Evolutionary conservation across 2,888 invertebrate species (phyloP).

Genomic region (Neoaliturus tenellus): DNA sequence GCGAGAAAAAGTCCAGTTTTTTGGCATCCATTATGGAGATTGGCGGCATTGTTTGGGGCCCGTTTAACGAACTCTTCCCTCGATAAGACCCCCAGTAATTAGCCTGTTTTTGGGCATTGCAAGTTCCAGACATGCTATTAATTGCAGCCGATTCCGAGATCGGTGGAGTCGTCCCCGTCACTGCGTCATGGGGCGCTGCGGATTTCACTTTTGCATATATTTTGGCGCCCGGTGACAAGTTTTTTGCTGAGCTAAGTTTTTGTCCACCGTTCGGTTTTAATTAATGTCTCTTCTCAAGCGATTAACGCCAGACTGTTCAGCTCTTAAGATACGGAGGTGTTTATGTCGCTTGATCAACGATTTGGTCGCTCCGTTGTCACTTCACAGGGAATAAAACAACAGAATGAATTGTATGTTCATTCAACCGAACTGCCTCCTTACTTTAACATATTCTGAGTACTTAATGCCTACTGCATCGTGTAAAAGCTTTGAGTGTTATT

Average conservation of each 20-base stretch:
- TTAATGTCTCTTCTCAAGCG: neutral
- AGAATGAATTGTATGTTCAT: neutral
- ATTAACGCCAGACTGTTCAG: conserved; percentile 16
- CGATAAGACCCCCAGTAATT: conserved; percentile 31
- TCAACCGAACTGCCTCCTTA: too few species aligned
- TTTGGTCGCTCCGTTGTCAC: neutral
- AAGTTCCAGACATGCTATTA: conserved; percentile 28
- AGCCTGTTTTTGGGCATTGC: conserved; percentile 44
- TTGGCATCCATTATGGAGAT: conserved; percentile 40
- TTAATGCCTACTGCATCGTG: too few species aligned
- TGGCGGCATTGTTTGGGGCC: conserved; percentile 37
- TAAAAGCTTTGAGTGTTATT: too few species aligned
- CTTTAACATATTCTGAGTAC: too few species aligned
- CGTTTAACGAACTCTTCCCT: conserved; percentile 39
- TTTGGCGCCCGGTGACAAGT: conserved; percentile 5
- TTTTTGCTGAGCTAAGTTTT: neutral
- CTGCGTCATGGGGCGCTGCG: neutral
- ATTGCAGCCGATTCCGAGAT: neutral
- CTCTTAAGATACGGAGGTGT: conserved; percentile 30
- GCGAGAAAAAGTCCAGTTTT: conserved; percentile 39
- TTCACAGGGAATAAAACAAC: neutral
- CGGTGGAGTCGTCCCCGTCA: neutral
- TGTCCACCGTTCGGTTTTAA: conserved; percentile 2
- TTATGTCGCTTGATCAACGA: neutral
- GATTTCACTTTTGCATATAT: conserved; percentile 34